Evolutionary conservation across 2,888 invertebrate genomes (phyloP).

Genomic region (Lepetodrilus schrolli): DNA sequence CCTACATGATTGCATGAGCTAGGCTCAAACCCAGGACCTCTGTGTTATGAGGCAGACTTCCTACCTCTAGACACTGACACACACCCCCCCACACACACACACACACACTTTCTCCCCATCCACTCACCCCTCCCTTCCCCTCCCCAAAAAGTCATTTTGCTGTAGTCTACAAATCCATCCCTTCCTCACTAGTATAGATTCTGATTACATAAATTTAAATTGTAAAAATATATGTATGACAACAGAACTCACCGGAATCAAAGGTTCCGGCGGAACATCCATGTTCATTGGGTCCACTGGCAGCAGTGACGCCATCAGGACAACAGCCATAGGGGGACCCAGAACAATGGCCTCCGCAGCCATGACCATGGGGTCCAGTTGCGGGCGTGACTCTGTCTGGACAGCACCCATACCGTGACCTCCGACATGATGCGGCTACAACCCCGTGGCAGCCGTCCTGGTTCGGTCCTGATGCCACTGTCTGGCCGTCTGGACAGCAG

Average conservation of each 20-base stretch:
- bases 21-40: no score
- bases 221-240: no score
- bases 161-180: no score
- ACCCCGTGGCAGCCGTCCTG: slow-evolving; percentile 86
- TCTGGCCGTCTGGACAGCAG: slow-evolving; percentile 78
- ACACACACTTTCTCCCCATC: no score
- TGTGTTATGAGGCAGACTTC: no score
- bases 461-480: slow-evolving; percentile 78
- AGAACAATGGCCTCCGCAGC: slow-evolving; percentile 71
- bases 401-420: slow-evolving; percentile 86
- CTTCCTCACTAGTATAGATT: no score
- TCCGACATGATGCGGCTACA: slow-evolving; percentile 43
- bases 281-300: slow-evolving; percentile 12
- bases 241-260: slow-evolving; percentile 13
- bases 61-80: no score
- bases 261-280: not conserved
- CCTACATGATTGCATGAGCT: no score
- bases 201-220: no score
- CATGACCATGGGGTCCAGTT: slow-evolving; percentile 85
- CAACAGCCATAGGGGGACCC: slow-evolving; percentile 85
- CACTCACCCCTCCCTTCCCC: no score
- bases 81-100: no score
- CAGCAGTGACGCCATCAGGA: slow-evolving; percentile 81
- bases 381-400: slow-evolving; percentile 88
- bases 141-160: no score